Conservation (phyloP, 2,888 invertebrate genomes). For the Ophion slaviceki region DNA sequence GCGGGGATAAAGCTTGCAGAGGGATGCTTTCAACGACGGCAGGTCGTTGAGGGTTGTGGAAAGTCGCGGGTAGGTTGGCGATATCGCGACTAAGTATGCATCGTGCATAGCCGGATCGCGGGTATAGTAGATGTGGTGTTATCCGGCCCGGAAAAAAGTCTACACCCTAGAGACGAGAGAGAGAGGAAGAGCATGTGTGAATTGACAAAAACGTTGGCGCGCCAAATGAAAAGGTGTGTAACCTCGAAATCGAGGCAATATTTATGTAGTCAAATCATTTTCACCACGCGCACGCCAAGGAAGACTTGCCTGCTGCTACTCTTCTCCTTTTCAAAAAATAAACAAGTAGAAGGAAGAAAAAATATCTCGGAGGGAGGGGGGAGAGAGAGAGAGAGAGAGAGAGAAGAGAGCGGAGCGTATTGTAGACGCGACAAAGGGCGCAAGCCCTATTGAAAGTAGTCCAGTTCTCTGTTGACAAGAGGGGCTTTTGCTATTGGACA, state of each 20-base stretch:
- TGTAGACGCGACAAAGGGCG: conserved; percentile 65
- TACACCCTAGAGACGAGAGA: neutral
- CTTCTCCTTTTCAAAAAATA: conserved; percentile 70
- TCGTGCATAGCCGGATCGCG: conserved; percentile 32
- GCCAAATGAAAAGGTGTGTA: conserved; percentile 71
- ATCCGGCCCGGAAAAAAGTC: neutral
- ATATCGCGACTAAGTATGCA: neutral
- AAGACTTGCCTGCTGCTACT: conserved; percentile 55
- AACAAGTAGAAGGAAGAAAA: conserved; percentile 68
- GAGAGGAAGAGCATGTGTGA: conserved; percentile 20
- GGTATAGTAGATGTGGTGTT: conserved; percentile 28
- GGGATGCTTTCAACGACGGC: conserved; percentile 45
- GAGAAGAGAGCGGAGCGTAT: conserved; percentile 53
- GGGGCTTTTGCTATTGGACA: conserved; percentile 48
- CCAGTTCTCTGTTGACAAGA: conserved; percentile 62
- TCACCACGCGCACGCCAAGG: conserved; percentile 45
- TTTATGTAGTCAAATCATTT: conserved; percentile 79
- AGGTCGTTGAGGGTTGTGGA: conserved; percentile 21
- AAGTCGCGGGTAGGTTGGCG: conserved; percentile 4
- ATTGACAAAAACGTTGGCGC: conserved; percentile 46
- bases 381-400: neutral
- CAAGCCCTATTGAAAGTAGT: conserved; percentile 62
- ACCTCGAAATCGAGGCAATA: conserved; percentile 77
- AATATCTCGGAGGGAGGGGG: conserved; percentile 1
- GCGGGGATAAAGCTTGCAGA: conserved; percentile 19